Conservation (phyloP, 2,888 invertebrate species). For the Gerris lacustris region DNA sequence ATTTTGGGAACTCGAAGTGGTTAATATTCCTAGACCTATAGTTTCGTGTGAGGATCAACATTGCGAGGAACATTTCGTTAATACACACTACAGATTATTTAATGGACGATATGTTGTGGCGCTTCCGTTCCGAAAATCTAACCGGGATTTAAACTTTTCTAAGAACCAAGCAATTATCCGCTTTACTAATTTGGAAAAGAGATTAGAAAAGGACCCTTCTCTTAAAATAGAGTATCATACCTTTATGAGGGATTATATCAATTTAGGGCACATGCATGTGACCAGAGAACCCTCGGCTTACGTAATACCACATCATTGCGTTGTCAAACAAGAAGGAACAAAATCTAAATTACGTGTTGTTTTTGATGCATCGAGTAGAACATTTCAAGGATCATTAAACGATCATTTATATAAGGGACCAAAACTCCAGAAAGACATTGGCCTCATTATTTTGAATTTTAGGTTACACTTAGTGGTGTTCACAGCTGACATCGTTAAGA, state of each 20-base stretch:
- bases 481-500: conserved; percentile 35
- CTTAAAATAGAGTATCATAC: neutral
- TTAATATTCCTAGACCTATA: neutral
- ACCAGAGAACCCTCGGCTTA: conserved; percentile 19
- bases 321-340: conserved; percentile 31
- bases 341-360: conserved; percentile 33
- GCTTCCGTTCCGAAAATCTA: neutral
- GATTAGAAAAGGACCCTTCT: neutral
- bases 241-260: conserved; percentile 10
- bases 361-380: conserved; percentile 22
- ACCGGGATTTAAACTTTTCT: neutral
- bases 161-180: neutral
- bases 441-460: conserved; percentile 32
- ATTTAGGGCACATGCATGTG: conserved; percentile 13
- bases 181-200: neutral
- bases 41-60: neutral
- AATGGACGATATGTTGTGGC: neutral
- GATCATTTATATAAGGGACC: conserved; percentile 30
- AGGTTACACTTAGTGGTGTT: conserved; percentile 31
- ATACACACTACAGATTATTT: neutral
- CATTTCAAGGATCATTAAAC: conserved; percentile 17
- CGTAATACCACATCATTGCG: conserved; percentile 32
- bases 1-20: neutral
- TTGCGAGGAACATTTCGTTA: neutral
- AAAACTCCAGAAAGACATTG: conserved; percentile 33